Conservation (phyloP, 2,888 invertebrate genomes). For the Oscheius sp. region DNA sequence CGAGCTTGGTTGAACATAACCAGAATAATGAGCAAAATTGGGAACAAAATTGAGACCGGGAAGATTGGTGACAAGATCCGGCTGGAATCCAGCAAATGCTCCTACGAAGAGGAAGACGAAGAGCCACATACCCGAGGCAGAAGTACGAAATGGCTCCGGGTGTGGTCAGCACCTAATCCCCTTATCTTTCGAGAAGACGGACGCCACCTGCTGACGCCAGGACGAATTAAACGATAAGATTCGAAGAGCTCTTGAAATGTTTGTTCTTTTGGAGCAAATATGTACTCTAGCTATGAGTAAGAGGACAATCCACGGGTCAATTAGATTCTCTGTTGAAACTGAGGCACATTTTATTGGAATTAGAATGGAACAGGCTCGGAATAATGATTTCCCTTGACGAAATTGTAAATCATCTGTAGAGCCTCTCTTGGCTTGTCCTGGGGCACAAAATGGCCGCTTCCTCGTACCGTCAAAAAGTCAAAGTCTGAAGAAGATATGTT, state of each 20-base stretch:
- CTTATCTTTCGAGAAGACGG: constrained; percentile 1
- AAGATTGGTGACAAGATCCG: constrained; percentile 40
- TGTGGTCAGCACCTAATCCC: background rate
- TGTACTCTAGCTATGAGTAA: too few relatives aligned
- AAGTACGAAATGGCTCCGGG: background rate
- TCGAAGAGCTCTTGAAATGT: background rate
- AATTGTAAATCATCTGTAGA: constrained; percentile 62
- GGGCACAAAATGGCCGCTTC: constrained; percentile 64
- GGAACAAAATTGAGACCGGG: constrained; percentile 62
- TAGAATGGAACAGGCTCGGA: constrained; percentile 35
- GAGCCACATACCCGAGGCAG: background rate
- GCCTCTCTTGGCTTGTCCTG: constrained; percentile 59
- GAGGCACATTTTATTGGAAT: too few relatives aligned
- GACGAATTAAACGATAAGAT: background rate
- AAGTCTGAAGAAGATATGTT: constrained; percentile 41
- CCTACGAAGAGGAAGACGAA: background rate
- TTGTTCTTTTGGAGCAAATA: too few relatives aligned
- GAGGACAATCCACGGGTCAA: background rate
- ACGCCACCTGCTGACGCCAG: background rate
- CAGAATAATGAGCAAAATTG: constrained; percentile 75
- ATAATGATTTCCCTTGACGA: constrained; percentile 51
- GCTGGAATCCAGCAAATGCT: background rate
- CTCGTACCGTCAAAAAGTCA: constrained; percentile 61
- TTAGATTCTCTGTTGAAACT: background rate
- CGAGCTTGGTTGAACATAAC: constrained; percentile 74